Conservation (phyloP, 2,797 vertebrate genomes). For the Harpagifer antarcticus region DNA sequence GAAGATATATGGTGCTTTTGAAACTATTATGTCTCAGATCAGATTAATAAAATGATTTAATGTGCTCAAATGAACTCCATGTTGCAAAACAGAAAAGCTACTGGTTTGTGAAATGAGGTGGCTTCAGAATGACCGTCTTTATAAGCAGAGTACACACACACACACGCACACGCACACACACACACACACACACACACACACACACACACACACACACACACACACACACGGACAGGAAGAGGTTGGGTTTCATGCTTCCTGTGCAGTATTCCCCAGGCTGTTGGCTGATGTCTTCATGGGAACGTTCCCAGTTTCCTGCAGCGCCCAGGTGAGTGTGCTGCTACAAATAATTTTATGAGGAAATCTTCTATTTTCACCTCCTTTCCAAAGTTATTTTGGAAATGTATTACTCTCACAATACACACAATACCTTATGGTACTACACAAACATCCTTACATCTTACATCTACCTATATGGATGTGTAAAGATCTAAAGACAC, state of each 20-base stretch:
- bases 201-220: constrained; percentile 8
- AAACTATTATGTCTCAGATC: not conserved
- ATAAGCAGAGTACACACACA: not conserved
- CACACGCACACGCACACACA: too few relatives aligned
- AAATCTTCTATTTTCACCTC: constrained; percentile 34
- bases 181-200: too few relatives aligned
- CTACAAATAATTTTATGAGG: constrained; percentile 27
- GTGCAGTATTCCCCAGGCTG: constrained; percentile 57
- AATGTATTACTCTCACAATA: not conserved
- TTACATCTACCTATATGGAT: not conserved
- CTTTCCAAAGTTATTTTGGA: not conserved
- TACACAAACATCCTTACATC: not conserved
- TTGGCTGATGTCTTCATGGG: constrained; percentile 53
- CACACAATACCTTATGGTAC: not conserved
- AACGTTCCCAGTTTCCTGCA: constrained; percentile 59
- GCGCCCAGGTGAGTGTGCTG: constrained; percentile 62
- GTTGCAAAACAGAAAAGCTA: not conserved
- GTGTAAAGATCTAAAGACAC: not conserved
- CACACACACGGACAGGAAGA: constrained; percentile 64
- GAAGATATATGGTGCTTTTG: not conserved
- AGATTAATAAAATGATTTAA: not conserved
- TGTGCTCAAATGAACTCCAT: not conserved
- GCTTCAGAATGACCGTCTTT: not conserved
- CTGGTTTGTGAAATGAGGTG: too few relatives aligned
- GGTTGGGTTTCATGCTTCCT: constrained; percentile 73